phyloP scores from a whole-genome alignment of 2,113 vertebrate genomes.

The Triplophysa rosa region DNA sequence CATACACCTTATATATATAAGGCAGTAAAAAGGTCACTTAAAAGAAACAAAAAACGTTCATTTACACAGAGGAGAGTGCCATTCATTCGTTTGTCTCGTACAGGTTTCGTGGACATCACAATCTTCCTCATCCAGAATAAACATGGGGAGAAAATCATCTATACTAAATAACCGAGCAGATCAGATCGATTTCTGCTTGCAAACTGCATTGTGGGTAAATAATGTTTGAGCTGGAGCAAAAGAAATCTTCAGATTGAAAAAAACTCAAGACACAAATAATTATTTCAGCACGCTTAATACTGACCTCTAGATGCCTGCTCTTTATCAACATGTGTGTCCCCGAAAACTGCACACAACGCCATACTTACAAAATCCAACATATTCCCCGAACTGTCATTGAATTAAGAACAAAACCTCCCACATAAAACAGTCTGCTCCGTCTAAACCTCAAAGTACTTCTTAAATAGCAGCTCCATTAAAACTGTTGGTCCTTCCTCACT shows the following conservation, averaged over 20 bases:
- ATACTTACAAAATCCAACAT: not conserved
- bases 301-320: constrained; percentile 1
- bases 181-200: no score
- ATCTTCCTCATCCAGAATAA: not conserved
- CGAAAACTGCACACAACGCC: constrained; percentile 16
- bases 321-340: not conserved
- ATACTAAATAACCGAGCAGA: not conserved
- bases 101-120: not conserved
- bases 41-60: constrained; percentile 46
- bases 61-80: constrained; percentile 44
- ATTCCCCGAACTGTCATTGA: not conserved
- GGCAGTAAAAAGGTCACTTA: constrained; percentile 72
- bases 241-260: not conserved
- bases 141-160: not conserved
- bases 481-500: constrained; percentile 32
- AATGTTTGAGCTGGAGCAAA: no score
- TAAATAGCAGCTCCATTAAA: constrained; percentile 57
- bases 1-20: constrained; percentile 51
- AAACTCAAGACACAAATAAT: not conserved
- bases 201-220: no score
- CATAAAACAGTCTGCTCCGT: constrained; percentile 1
- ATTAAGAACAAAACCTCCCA: constrained; percentile 26
- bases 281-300: not conserved
- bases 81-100: not conserved
- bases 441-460: constrained; percentile 36